Percentiles rank a stretch among this genome's conserved stretches.
Conservation (phyloP, 2,888 invertebrate genomes). For the Heliconius charithonia region DNA sequence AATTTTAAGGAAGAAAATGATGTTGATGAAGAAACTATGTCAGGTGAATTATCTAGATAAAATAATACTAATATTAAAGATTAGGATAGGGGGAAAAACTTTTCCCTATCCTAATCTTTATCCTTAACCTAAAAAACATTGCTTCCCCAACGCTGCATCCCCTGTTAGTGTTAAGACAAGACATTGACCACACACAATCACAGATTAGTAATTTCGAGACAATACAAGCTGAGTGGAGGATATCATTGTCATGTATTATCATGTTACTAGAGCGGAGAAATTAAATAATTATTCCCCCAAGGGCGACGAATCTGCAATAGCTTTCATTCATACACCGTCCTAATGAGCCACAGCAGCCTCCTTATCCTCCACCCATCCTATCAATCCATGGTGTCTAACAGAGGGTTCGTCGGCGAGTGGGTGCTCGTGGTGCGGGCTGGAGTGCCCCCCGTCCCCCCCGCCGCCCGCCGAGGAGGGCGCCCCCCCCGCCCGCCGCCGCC, state of each 20-base stretch:
- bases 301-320: too few relatives aligned
- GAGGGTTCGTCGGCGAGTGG: constrained; percentile 68
- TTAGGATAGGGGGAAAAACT: too few relatives aligned
- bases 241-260: too few relatives aligned
- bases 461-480: constrained; percentile 52
- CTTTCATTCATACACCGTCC: neutral
- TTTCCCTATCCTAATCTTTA: constrained; percentile 39
- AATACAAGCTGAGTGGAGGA: neutral
- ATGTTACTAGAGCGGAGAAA: too few relatives aligned
- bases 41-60: constrained; percentile 78
- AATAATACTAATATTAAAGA: neutral
- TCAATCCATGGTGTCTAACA: constrained; percentile 52
- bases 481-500: constrained; percentile 48
- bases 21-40: constrained; percentile 93
- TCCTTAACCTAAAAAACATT: neutral
- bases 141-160: neutral
- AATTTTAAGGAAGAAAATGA: constrained; percentile 93
- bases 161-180: neutral
- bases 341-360: neutral
- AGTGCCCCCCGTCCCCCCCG: constrained; percentile 48
- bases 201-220: neutral
- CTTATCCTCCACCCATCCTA: constrained; percentile 28
- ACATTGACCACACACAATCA: too few relatives aligned
- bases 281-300: too few relatives aligned
- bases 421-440: constrained; percentile 68